Percentiles rank a stretch among this genome's conserved stretches.
These are phyloP conservation scores for Magallana angulata DNA, from an alignment of 1,140 invertebrate genomes.

Conservation along the genomic window DNA sequence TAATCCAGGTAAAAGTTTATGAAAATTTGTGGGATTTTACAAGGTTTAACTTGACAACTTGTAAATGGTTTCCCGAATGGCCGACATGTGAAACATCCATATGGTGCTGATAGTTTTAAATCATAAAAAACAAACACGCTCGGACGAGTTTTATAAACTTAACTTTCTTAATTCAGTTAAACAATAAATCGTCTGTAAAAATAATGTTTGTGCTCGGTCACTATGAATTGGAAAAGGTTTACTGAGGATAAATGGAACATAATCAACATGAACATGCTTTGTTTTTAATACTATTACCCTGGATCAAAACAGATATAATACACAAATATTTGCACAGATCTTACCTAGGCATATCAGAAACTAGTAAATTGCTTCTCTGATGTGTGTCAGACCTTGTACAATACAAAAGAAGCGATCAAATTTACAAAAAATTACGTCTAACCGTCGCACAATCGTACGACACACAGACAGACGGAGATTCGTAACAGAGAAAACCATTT, in stretches of 20 bases:
- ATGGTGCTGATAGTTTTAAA: background rate
- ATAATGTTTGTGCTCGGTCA: background rate
- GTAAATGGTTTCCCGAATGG: background rate
- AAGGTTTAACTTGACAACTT: too few relatives aligned
- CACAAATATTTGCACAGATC: background rate
- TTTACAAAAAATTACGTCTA: background rate
- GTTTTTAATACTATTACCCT: background rate
- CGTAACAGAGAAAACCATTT: background rate
- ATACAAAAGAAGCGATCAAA: background rate
- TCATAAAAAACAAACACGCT: background rate
- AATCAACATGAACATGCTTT: background rate
- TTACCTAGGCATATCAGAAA: slow-evolving; percentile 15
- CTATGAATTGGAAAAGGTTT: too few relatives aligned
- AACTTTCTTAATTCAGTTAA: background rate
- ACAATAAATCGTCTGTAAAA: background rate
- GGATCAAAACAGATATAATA: too few relatives aligned
- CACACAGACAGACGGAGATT: slow-evolving; percentile 1
- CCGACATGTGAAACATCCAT: slow-evolving; percentile 18
- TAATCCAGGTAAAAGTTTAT: too few relatives aligned
- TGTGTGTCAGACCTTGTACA: background rate
- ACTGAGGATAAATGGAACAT: too few relatives aligned
- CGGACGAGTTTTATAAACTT: background rate
- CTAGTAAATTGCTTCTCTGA: background rate
- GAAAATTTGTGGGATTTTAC: too few relatives aligned
- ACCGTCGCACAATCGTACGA: slow-evolving; percentile 10